These are phyloP conservation scores for Porites lutea DNA, from an alignment of 64 coral and sea anemone species.

Conservation along the genomic window DNA sequence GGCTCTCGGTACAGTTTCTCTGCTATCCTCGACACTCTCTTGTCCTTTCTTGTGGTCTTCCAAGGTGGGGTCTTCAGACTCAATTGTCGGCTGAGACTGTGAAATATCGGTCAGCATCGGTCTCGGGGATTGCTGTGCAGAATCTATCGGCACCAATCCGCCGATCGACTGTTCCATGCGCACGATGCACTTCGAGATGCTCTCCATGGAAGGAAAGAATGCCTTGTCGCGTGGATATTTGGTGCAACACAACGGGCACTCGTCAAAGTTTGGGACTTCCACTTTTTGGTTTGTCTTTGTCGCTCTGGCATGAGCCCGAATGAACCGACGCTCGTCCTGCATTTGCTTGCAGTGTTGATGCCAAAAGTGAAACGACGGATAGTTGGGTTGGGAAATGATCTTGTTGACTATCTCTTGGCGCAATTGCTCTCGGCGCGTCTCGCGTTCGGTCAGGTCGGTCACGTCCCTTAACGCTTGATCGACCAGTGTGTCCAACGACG, in stretches of 20 bases:
- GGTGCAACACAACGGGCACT: background rate
- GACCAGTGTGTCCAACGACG: background rate
- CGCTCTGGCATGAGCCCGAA: background rate
- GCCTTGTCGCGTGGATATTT: background rate
- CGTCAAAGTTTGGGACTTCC: background rate
- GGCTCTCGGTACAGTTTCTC: background rate
- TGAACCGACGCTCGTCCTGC: background rate
- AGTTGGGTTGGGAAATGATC: background rate
- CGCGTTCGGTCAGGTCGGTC: background rate
- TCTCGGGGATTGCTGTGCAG: too few relatives aligned
- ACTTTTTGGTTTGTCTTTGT: background rate
- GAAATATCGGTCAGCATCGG: too few relatives aligned
- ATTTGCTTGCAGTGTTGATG: background rate
- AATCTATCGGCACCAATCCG: background rate
- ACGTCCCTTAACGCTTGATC: background rate
- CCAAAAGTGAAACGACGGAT: slow-evolving; percentile 1
- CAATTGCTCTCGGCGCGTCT: background rate
- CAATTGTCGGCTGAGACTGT: too few relatives aligned
- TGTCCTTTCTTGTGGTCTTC: too few relatives aligned
- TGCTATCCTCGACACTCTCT: background rate
- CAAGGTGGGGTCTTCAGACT: too few relatives aligned
- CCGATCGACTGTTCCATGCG: background rate
- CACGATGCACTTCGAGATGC: background rate
- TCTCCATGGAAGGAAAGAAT: background rate
- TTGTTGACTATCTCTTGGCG: background rate